phyloP scores from a whole-genome alignment of 2,888 invertebrate species.

The Melanostoma scalare region DNA sequence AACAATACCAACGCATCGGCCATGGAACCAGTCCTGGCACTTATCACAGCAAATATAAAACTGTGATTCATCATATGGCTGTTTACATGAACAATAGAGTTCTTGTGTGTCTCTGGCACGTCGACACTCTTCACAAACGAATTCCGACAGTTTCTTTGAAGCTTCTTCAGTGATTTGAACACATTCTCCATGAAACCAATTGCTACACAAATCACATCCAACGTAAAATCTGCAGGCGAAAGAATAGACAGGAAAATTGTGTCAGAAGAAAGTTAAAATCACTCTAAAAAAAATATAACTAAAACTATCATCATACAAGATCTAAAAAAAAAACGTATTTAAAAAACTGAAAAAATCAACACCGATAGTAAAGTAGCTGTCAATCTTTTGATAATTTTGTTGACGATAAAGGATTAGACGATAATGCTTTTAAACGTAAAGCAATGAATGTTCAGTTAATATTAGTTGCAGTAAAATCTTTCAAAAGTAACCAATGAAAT shows the following conservation, averaged over 20 bases:
- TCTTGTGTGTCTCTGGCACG: constrained; percentile 94
- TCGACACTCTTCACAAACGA: constrained; percentile 92
- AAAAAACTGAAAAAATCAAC: background rate
- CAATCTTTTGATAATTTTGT: too few relatives aligned
- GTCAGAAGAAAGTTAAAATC: background rate
- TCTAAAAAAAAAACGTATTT: constrained; percentile 15
- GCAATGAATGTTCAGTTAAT: too few relatives aligned
- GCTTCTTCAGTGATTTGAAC: constrained; percentile 96
- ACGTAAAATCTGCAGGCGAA: constrained; percentile 91
- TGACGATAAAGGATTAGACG: too few relatives aligned
- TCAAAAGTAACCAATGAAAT: too few relatives aligned
- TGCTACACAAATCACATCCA: constrained; percentile 97
- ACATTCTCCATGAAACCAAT: constrained; percentile 99
- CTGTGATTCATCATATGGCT: constrained; percentile 98
- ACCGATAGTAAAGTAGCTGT: too few relatives aligned
- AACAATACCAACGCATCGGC: constrained; percentile 96
- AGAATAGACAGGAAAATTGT: constrained; percentile 12
- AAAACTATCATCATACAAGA: background rate
- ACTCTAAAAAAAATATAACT: background rate
- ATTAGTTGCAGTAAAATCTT: too few relatives aligned
- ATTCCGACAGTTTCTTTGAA: constrained; percentile 94
- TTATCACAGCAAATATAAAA: constrained; percentile 99
- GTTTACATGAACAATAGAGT: constrained; percentile 96
- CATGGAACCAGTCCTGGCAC: constrained; percentile 99
- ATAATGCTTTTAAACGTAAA: too few relatives aligned